Conservation (phyloP, 2,797 vertebrate genomes). For the Mycteria americana region DNA sequence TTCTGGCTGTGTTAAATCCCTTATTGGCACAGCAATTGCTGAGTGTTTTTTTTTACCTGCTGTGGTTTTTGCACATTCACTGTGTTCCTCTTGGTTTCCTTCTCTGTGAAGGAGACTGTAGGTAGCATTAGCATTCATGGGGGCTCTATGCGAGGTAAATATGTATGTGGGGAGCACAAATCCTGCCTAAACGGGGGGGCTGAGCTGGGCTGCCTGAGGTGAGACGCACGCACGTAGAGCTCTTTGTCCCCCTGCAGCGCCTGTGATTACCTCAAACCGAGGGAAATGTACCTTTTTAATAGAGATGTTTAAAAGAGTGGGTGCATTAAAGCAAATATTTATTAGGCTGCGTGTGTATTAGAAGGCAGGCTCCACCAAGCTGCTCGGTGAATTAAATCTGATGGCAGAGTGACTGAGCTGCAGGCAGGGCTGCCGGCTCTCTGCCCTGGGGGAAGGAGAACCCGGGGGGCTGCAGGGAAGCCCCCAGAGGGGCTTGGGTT, state of each 20-base stretch:
- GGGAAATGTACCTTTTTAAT: not conserved
- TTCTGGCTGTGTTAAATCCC: not conserved
- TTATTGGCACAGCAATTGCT: not conserved
- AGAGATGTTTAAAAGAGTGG: not conserved
- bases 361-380: not conserved
- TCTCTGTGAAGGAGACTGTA: not conserved
- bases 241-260: not conserved
- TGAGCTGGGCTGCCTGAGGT: not conserved
- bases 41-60: not conserved
- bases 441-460: not conserved
- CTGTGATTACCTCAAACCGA: not conserved
- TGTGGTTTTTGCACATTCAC: not conserved
- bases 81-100: not conserved
- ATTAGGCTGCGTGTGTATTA: not conserved
- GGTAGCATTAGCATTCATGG: not conserved
- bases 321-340: slow-evolving; percentile 29
- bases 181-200: not conserved
- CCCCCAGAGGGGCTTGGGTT: not conserved
- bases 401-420: not conserved
- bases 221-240: not conserved
- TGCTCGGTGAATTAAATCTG: slow-evolving; percentile 4
- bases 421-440: not conserved
- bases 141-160: not conserved
- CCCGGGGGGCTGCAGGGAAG: not conserved
- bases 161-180: not conserved